Conservation (phyloP, 2,888 invertebrate genomes). For the Lasioglossum lativentre region DNA sequence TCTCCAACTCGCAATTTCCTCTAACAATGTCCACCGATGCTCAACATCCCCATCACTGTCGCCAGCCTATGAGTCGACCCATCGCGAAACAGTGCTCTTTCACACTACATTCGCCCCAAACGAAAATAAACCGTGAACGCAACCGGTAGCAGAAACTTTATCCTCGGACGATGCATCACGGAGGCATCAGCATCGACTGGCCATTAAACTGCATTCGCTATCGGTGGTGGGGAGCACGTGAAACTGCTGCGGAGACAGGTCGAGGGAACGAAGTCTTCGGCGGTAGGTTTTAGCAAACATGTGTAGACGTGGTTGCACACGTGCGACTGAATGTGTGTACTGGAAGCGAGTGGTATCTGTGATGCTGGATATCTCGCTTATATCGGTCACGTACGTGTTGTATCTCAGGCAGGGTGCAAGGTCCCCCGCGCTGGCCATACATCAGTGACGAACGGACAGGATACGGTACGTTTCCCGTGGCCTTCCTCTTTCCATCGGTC, state of each 20-base stretch:
- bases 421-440: conserved; percentile 77
- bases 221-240: not conserved
- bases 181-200: not conserved
- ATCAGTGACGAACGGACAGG: conserved; percentile 81
- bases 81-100: not conserved
- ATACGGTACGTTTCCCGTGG: conserved; percentile 65
- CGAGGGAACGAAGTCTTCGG: conserved; percentile 6
- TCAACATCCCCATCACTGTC: not conserved
- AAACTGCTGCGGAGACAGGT: conserved; percentile 10
- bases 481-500: conserved; percentile 59
- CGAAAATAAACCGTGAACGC: not conserved
- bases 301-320: not conserved
- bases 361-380: conserved; percentile 64
- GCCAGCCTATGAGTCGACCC: not conserved
- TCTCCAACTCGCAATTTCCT: not conserved
- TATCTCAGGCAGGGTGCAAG: conserved; percentile 78
- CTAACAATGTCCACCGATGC: not conserved
- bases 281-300: conserved; percentile 11
- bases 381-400: conserved; percentile 83
- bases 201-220: not conserved
- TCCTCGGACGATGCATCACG: not conserved
- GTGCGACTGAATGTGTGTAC: conserved; percentile 30
- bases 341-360: conserved; percentile 43
- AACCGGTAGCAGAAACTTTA: not conserved
- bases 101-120: not conserved